phyloP scores from a whole-genome alignment of 2,888 invertebrate genomes.

The Eurytoma californica region DNA sequence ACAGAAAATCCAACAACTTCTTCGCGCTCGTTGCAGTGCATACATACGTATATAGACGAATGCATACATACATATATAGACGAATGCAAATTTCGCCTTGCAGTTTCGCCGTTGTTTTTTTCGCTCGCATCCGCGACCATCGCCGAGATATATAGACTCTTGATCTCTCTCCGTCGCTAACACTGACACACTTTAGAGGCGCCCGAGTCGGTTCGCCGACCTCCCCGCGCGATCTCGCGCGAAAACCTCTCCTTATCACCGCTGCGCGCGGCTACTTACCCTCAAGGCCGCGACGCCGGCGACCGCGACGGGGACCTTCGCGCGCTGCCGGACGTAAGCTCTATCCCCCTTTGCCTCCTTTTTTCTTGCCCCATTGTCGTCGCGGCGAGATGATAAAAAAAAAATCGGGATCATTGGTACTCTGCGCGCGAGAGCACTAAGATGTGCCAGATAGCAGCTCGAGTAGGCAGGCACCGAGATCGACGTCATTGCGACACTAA shows the following conservation, averaged over 20 bases:
- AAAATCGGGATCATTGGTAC: not conserved
- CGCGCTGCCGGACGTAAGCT: constrained; percentile 29
- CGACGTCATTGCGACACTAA: not conserved
- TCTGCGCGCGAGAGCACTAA: not conserved
- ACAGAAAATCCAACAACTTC: no score
- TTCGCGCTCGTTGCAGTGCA: no score
- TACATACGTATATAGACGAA: no score
- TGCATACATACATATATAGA: no score
- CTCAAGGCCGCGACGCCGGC: not conserved
- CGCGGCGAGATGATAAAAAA: not conserved
- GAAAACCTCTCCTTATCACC: constrained; percentile 19
- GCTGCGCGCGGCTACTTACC: not conserved
- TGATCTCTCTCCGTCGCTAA: constrained; percentile 16
- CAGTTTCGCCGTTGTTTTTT: not conserved
- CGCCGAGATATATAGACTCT: not conserved
- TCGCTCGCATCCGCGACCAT: not conserved
- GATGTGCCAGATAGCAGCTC: not conserved
- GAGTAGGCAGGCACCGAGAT: not conserved
- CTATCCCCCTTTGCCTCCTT: constrained; percentile 5
- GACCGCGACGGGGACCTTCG: constrained; percentile 23
- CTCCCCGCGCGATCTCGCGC: constrained; percentile 4
- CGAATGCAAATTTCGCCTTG: not conserved
- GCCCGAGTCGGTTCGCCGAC: constrained; percentile 29
- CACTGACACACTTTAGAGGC: constrained; percentile 42
- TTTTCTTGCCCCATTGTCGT: constrained; percentile 7